phyloP scores from a whole-genome alignment of 2,797 vertebrate species.

The Pogonophryne albipinna region DNA sequence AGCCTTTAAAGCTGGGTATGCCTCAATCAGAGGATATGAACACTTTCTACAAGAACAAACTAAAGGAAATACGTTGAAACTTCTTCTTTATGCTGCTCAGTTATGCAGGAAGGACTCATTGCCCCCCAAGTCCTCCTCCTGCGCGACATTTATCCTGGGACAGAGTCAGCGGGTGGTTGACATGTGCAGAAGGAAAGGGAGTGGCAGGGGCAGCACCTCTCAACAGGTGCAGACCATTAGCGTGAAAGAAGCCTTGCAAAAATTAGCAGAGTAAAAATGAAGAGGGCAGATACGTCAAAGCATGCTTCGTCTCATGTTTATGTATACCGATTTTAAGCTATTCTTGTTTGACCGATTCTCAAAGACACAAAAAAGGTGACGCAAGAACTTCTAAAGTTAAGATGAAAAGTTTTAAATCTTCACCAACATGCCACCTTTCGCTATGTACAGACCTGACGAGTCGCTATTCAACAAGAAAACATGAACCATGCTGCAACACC shows the following conservation, averaged over 20 bases:
- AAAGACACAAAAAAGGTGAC: constrained; percentile 62
- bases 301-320: constrained; percentile 72
- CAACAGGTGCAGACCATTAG: constrained; percentile 78
- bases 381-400: constrained; percentile 17
- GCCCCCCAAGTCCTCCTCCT: constrained; percentile 46
- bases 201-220: constrained; percentile 77
- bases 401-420: constrained; percentile 10
- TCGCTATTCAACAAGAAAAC: constrained; percentile 8
- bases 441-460: constrained; percentile 5
- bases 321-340: constrained; percentile 56
- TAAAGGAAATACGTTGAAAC: neutral
- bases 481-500: neutral
- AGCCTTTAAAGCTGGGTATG: neutral
- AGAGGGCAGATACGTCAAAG: constrained; percentile 56
- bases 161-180: constrained; percentile 67
- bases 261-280: constrained; percentile 46
- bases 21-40: neutral
- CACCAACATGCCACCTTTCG: neutral
- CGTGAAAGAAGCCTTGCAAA: constrained; percentile 64
- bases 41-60: constrained; percentile 1
- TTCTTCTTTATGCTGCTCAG: constrained; percentile 7
- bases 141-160: constrained; percentile 53
- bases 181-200: constrained; percentile 63
- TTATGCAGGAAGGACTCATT: constrained; percentile 43
- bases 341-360: constrained; percentile 47